Evolutionary conservation across 2,113 vertebrate genomes (phyloP), one percentile per base, ranked within the genome.

Genomic region (Nerophis lumbriciformis): DNA sequence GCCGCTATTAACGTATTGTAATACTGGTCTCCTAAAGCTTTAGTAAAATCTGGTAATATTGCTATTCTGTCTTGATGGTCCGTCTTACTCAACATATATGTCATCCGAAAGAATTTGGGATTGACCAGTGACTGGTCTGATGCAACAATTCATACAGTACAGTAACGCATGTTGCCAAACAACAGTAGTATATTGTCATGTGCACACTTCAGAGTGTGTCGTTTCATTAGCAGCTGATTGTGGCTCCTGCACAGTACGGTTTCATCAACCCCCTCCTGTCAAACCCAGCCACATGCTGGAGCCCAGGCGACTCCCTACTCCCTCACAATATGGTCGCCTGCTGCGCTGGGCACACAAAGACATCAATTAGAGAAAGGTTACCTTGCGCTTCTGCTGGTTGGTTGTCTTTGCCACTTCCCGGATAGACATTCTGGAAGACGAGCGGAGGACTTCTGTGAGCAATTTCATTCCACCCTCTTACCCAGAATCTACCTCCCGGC

Each of bases 311-410:
- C 72, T 83, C 71, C 66, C 48, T 63, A 66, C 79, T 72, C 75
- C 82, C 64, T 71, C 73, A 59, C 78, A 79, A 85, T 83, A 80
- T 81, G 83, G 77, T 81, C 50, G 61, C 83, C 80, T 78, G 67
- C 75, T 66, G 81, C 14, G 78, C 59, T 12, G 57, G 56, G 52
- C 66, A 51, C 76, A 80, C 68, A 83, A 76, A 85, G 75, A 79
- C 87, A 85, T 76, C 87, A 88, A 88, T 89, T 90, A 88, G 81
- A 80, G 87, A 90, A 90, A 91, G 90, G 88, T 90, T 90, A 90
- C 85, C 84, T 88, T 88, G 84, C 73, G 68, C 61, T 65, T 71
- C 80, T 76, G 67, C 84, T 85, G 74, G 65, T 78, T 77, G 69
- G 39, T 70, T 72, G 69, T 78, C 74, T 83, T 73, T 73, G 45